Evolutionary conservation across 2,797 vertebrate genomes (phyloP).

Genomic region (Acanthornis magna): DNA sequence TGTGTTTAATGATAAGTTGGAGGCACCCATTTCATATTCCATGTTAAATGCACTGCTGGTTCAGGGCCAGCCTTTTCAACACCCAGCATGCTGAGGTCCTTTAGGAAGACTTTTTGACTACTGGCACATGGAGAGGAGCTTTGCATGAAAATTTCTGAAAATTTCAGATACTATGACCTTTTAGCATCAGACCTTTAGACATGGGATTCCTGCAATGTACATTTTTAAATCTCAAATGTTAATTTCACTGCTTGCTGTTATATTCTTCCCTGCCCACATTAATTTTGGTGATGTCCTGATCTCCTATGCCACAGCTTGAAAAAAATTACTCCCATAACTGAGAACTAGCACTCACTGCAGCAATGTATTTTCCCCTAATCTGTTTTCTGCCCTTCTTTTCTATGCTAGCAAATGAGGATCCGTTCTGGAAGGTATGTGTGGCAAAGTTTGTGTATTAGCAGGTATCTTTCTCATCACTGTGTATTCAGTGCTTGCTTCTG

Average conservation of each 20-base stretch:
- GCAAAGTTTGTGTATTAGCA: not conserved
- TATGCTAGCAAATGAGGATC: conserved; percentile 92
- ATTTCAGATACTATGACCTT: not conserved
- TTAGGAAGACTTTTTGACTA: not conserved
- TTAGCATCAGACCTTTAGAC: not conserved
- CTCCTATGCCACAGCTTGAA: not conserved
- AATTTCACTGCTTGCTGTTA: not conserved
- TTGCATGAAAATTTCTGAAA: not conserved
- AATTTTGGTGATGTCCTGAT: not conserved
- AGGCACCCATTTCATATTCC: not conserved
- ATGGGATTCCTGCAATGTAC: not conserved
- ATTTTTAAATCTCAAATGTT: not conserved
- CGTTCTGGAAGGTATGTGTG: conserved; percentile 92
- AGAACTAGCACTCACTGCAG: not conserved
- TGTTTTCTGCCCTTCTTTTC: conserved; percentile 86
- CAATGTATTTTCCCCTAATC: conserved; percentile 78
- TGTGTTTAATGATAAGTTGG: not conserved
- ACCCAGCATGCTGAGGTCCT: not conserved
- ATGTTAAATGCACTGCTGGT: not conserved
- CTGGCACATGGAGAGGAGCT: not conserved
- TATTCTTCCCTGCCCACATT: not conserved
- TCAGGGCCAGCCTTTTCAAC: not conserved
- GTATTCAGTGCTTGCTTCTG: not conserved
- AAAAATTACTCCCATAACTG: not conserved
- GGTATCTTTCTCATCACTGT: not conserved